Evolutionary conservation across 2,888 invertebrate species (phyloP).

Genomic region (Sicus ferrugineus): DNA sequence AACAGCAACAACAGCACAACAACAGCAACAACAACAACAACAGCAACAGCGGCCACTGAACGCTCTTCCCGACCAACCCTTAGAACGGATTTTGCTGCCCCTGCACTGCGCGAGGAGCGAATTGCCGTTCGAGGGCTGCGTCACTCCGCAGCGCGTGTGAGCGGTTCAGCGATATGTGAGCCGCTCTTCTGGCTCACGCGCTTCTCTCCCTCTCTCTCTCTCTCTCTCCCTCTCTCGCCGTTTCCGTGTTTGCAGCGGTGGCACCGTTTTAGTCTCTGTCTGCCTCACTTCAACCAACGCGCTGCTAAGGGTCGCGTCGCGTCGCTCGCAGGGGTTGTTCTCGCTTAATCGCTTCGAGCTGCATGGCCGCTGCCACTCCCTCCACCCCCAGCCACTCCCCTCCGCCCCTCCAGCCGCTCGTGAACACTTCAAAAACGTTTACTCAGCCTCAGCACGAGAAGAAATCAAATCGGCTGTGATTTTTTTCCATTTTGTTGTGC

Average conservation of each 20-base stretch:
- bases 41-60: slow-evolving; percentile 2
- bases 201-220: neutral
- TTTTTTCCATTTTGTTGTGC: neutral
- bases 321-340: no score
- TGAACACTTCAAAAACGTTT: slow-evolving; percentile 45
- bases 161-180: slow-evolving; percentile 27
- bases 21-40: slow-evolving; percentile 20
- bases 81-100: slow-evolving; percentile 37
- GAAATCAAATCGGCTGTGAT: slow-evolving; percentile 25
- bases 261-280: slow-evolving; percentile 12
- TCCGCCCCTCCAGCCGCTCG: slow-evolving; percentile 21
- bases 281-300: no score
- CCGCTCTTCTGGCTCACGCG: neutral
- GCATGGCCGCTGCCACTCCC: no score
- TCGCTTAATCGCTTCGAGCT: no score
- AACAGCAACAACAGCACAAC: slow-evolving; percentile 30
- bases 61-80: slow-evolving; percentile 37
- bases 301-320: no score
- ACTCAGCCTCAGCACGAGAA: slow-evolving; percentile 48
- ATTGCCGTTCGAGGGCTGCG: neutral
- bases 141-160: neutral
- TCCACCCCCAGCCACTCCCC: neutral
- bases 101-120: neutral
- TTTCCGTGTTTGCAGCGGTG: no score
- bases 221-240: slow-evolving; percentile 2